A percentile compares a stretch with the other conserved stretches of the same genome.
Evolutionary conservation across 2,888 invertebrate species (phyloP).

Genomic region (Lymantria monacha): DNA sequence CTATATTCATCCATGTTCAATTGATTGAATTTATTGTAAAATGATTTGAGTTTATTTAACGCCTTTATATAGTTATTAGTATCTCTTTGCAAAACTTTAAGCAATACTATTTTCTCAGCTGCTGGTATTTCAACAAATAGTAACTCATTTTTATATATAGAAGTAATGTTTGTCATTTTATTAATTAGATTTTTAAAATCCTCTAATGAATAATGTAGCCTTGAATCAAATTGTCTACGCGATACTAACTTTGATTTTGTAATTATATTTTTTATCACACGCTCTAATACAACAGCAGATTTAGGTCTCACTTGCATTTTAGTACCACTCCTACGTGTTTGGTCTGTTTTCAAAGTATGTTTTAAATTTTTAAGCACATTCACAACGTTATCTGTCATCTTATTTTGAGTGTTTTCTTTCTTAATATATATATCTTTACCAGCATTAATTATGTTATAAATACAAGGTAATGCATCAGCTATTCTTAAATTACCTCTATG

Average conservation of each 20-base stretch:
- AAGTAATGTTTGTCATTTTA: constrained; percentile 38
- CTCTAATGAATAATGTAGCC: constrained; percentile 40
- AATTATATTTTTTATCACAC: constrained; percentile 55
- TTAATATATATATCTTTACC: constrained; percentile 15
- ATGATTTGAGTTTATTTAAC: constrained; percentile 44
- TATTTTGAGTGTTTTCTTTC: constrained; percentile 13
- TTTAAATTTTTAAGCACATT: constrained; percentile 51
- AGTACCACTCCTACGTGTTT: constrained; percentile 40
- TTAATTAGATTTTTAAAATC: constrained; percentile 49
- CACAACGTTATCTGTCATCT: constrained; percentile 41
- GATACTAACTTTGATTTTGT: constrained; percentile 22
- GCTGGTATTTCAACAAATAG: constrained; percentile 42
- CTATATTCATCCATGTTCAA: constrained; percentile 34
- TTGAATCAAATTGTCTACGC: constrained; percentile 39
- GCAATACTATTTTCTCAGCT: constrained; percentile 46
- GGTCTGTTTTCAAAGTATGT: constrained; percentile 39
- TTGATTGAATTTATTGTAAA: constrained; percentile 25
- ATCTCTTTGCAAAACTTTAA: constrained; percentile 56
- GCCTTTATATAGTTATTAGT: constrained; percentile 40
- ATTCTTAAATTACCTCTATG: constrained; percentile 45
- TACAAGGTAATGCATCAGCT: constrained; percentile 61
- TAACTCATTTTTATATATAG: constrained; percentile 52
- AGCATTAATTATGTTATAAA: constrained; percentile 55
- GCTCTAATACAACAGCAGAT: constrained; percentile 63
- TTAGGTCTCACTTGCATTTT: constrained; percentile 42